Percentiles rank a stretch among this genome's conserved stretches.
Conservation (phyloP, 2,113 vertebrate species). For the Rhinopomastus cyanomelas region DNA sequence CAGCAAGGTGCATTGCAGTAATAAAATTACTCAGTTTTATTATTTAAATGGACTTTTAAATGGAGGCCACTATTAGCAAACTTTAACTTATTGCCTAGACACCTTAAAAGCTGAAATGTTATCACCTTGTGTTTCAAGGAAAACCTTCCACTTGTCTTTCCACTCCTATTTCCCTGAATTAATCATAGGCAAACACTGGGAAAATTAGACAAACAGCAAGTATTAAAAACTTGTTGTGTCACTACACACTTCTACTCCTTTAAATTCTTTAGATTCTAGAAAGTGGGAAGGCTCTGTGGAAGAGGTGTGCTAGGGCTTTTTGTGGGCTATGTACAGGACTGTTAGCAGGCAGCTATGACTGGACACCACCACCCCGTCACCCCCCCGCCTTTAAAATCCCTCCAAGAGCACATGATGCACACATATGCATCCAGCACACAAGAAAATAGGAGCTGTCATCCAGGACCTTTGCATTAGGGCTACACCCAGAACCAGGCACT, state of each 20-base stretch:
- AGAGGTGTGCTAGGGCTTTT: too few relatives aligned
- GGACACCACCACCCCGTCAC: too few relatives aligned
- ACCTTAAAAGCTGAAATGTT: constrained; percentile 43
- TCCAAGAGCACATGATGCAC: too few relatives aligned
- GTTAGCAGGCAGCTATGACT: too few relatives aligned
- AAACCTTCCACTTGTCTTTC: constrained; percentile 45
- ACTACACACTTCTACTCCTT: constrained; percentile 36
- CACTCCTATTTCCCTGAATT: constrained; percentile 8
- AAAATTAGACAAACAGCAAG: constrained; percentile 75
- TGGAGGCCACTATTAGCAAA: not conserved
- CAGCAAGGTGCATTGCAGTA: not conserved
- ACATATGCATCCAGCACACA: too few relatives aligned
- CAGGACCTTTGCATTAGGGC: too few relatives aligned
- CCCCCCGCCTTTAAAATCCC: too few relatives aligned
- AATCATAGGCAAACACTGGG: constrained; percentile 67
- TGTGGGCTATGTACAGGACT: too few relatives aligned
- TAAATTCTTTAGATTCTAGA: constrained; percentile 54
- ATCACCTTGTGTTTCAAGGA: constrained; percentile 31
- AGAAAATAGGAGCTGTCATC: too few relatives aligned
- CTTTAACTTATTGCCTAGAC: not conserved
- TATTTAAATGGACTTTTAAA: constrained; percentile 19
- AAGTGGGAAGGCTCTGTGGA: too few relatives aligned
- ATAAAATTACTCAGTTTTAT: not conserved
- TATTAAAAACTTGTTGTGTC: constrained; percentile 72
- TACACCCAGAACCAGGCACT: too few relatives aligned